These are phyloP conservation scores for Ascidia mentula DNA, from an alignment of 23 tunicate species.

Conservation along the genomic window DNA sequence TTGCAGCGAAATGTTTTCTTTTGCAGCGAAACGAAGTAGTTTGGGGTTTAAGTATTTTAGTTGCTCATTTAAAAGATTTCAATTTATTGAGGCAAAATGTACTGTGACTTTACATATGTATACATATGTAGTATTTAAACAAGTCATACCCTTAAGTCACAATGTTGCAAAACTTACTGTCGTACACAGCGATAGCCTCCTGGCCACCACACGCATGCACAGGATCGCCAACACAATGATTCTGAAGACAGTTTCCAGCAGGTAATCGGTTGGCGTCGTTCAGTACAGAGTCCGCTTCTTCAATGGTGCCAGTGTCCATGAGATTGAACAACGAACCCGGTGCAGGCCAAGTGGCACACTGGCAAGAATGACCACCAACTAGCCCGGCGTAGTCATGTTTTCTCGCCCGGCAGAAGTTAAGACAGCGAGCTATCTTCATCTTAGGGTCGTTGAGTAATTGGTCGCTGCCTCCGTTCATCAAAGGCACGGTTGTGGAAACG, in stretches of 20 bases:
- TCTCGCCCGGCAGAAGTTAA: constrained; percentile 40
- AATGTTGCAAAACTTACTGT: constrained; percentile 69
- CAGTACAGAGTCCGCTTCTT: constrained; percentile 29
- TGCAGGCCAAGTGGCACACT: constrained; percentile 24
- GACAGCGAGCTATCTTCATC: constrained; percentile 51
- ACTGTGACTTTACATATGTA: too few species aligned
- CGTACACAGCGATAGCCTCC: constrained; percentile 59
- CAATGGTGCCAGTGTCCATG: too few species aligned
- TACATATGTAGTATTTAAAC: too few species aligned
- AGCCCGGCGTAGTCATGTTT: constrained; percentile 49
- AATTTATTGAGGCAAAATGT: too few species aligned
- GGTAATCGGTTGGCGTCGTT: constrained; percentile 27
- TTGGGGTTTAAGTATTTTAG: too few species aligned
- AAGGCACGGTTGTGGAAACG: neutral
- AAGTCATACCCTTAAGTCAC: too few species aligned
- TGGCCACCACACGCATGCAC: constrained; percentile 63
- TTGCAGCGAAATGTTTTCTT: too few species aligned
- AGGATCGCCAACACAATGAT: constrained; percentile 44
- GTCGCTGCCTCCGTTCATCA: constrained; percentile 2
- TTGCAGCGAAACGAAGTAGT: too few species aligned
- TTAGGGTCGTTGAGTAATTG: neutral
- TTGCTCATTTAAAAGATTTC: too few species aligned
- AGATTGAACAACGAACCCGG: neutral
- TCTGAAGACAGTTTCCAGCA: constrained; percentile 22
- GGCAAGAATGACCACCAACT: constrained; percentile 36